Evolutionary conservation across 2,888 invertebrate genomes (phyloP).

Genomic region (Apomyelois bistriatella): DNA sequence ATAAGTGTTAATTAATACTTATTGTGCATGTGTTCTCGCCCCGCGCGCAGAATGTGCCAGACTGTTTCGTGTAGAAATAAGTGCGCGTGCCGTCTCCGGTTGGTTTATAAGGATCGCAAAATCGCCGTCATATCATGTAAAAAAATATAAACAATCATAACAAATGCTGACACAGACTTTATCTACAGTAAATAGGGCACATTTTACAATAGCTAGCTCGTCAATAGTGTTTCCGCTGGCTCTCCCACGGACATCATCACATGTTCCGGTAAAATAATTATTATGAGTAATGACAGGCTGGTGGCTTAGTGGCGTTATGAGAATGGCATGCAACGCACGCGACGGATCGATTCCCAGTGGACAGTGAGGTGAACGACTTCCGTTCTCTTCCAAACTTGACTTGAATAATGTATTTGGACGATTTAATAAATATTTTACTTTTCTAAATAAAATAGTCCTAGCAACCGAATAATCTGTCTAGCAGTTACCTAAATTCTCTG

Average conservation of each 20-base stretch:
- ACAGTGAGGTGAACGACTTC: constrained; percentile 3
- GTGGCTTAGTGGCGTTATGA: neutral
- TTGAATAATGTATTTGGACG: neutral
- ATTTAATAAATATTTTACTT: too few relatives aligned
- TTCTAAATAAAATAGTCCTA: too few relatives aligned
- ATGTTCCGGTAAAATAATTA: constrained; percentile 8
- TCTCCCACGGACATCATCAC: constrained; percentile 7
- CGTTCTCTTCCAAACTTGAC: neutral
- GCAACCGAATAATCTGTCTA: too few relatives aligned
- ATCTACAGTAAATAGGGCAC: neutral
- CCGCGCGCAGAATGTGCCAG: too few relatives aligned
- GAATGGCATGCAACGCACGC: constrained; percentile 3
- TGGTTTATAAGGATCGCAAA: too few relatives aligned
- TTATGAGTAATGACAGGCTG: neutral
- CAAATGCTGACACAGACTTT: neutral
- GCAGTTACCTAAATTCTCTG: too few relatives aligned
- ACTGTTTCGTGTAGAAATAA: too few relatives aligned
- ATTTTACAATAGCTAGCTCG: neutral
- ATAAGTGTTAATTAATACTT: too few relatives aligned
- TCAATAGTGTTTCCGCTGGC: neutral
- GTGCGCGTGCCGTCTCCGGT: too few relatives aligned
- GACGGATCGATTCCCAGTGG: constrained; percentile 5
- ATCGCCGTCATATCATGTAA: neutral
- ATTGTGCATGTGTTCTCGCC: too few relatives aligned
- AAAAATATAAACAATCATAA: constrained; percentile 4